Evolutionary conservation across 1,140 invertebrate genomes (phyloP).

Genomic region (Homalodisca vitripennis): DNA sequence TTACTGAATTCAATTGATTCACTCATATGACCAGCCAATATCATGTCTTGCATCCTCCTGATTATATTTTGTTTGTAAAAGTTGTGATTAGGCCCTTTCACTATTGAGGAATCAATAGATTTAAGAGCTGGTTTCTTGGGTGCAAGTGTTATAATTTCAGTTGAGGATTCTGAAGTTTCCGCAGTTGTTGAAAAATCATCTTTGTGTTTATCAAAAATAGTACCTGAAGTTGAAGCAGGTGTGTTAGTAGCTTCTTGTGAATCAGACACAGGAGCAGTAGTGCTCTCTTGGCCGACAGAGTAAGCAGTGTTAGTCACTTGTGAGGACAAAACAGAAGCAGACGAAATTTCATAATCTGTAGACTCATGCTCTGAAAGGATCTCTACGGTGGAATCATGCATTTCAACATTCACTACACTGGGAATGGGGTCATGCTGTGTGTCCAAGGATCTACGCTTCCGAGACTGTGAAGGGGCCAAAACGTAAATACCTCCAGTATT

Average conservation of each 20-base stretch:
- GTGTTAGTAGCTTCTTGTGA: neutral
- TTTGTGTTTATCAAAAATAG: neutral
- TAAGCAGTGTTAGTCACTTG: neutral
- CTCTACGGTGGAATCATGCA: conserved; percentile 39
- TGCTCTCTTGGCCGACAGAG: neutral
- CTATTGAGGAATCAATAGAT: no score
- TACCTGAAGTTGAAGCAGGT: neutral
- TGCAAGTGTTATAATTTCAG: neutral
- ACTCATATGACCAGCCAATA: conserved; percentile 6
- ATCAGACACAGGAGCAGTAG: neutral
- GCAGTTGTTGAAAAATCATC: neutral
- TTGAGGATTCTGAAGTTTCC: neutral
- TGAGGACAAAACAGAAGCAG: neutral
- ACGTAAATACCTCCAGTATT: conserved; percentile 62
- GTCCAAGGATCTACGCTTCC: conserved; percentile 60
- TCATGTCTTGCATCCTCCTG: conserved; percentile 7
- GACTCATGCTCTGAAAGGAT: conserved; percentile 5
- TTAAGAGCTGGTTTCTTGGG: neutral
- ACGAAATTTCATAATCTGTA: neutral
- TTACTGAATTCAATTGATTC: neutral
- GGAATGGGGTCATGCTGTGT: conserved; percentile 58
- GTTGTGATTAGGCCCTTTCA: neutral
- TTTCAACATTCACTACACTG: conserved; percentile 33
- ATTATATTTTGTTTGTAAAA: conserved; percentile 3
- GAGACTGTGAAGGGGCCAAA: conserved; percentile 25